phyloP scores from a whole-genome alignment of 2,888 invertebrate genomes.

The Ectemnius cavifrons region DNA sequence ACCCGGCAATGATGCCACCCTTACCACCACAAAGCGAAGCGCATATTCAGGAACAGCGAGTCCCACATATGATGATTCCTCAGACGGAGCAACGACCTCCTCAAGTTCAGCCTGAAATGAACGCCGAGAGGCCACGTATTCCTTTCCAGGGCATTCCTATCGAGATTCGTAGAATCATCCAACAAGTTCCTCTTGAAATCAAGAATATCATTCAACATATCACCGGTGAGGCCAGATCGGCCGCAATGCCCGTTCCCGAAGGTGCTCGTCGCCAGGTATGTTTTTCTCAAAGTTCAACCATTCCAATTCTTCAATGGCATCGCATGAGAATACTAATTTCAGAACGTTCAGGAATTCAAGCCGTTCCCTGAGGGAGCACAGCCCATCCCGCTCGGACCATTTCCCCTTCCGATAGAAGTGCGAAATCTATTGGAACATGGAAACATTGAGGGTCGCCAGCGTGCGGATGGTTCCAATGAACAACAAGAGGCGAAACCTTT shows the following conservation, averaged over 20 bases:
- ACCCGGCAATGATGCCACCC: slow-evolving; percentile 69
- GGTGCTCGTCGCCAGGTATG: slow-evolving; percentile 70
- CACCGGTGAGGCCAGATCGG: slow-evolving; percentile 65
- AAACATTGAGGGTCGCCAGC: slow-evolving; percentile 70
- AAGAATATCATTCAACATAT: slow-evolving; percentile 74
- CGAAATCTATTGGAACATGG: slow-evolving; percentile 72
- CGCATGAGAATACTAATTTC: background rate
- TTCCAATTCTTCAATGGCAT: too few relatives aligned
- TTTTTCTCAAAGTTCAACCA: background rate
- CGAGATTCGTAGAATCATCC: slow-evolving; percentile 71
- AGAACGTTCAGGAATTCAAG: slow-evolving; percentile 69
- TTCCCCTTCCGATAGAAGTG: slow-evolving; percentile 71
- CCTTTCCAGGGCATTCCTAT: slow-evolving; percentile 76
- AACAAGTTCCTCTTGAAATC: slow-evolving; percentile 72
- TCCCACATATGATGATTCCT: slow-evolving; percentile 66
- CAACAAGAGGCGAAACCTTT: slow-evolving; percentile 69
- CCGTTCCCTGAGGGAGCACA: slow-evolving; percentile 70
- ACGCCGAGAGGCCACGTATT: slow-evolving; percentile 67
- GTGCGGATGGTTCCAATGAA: slow-evolving; percentile 63
- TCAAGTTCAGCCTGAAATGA: slow-evolving; percentile 44
- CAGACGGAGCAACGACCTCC: slow-evolving; percentile 64
- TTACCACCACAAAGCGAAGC: slow-evolving; percentile 53
- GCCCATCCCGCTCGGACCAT: slow-evolving; percentile 67
- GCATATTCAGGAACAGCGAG: slow-evolving; percentile 65
- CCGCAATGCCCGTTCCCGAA: slow-evolving; percentile 65